Percentiles rank a stretch among this genome's conserved stretches.
phyloP scores from a whole-genome alignment of 2,113 vertebrate species.

The Sphyrna mokarran region DNA sequence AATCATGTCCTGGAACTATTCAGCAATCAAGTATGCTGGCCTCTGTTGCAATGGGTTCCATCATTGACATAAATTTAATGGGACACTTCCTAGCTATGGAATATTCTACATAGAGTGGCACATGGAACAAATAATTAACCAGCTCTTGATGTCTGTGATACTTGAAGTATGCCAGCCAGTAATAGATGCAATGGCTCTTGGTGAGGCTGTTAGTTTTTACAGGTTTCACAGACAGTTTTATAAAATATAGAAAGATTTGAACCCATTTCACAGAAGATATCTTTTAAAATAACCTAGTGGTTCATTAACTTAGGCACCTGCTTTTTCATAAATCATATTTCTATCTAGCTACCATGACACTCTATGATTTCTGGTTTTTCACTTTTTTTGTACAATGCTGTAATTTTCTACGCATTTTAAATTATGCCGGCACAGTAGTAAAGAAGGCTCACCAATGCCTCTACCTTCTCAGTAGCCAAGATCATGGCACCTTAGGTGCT shows the following conservation, averaged over 20 bases:
- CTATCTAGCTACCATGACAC: not conserved
- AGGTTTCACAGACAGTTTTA: not conserved
- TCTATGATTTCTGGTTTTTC: constrained; percentile 2
- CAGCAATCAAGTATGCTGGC: not conserved
- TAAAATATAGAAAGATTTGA: not conserved
- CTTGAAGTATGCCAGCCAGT: not conserved
- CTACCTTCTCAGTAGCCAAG: too few relatives aligned
- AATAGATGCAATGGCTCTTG: not conserved
- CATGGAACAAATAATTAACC: not conserved
- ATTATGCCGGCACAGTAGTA: not conserved
- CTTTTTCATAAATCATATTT: not conserved
- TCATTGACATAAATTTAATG: not conserved
- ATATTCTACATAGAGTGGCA: not conserved
- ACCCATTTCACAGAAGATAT: not conserved
- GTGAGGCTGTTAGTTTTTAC: not conserved
- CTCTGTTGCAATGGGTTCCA: not conserved
- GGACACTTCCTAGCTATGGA: not conserved
- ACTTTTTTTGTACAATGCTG: not conserved
- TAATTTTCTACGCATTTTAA: not conserved
- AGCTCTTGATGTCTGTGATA: not conserved
- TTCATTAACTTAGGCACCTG: not conserved
- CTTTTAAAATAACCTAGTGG: not conserved
- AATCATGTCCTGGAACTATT: not conserved
- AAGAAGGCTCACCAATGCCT: too few relatives aligned
- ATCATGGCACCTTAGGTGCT: too few relatives aligned